Evolutionary conservation across 2,113 vertebrate genomes (phyloP).

Genomic region (Hippocampus mohnikei): DNA sequence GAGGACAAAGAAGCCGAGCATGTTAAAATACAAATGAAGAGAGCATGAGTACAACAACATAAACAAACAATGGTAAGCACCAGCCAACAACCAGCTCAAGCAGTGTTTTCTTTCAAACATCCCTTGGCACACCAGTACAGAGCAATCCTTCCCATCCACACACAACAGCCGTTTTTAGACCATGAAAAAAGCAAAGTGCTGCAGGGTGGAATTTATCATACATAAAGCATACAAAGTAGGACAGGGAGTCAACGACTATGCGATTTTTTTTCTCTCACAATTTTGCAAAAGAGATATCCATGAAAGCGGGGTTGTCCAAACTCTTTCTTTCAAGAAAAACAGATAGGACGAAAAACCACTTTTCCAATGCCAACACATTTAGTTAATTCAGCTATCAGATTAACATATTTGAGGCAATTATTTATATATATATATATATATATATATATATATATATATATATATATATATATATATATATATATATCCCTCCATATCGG

Average conservation of each 20-base stretch:
- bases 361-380: too few species aligned
- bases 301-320: neutral
- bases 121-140: neutral
- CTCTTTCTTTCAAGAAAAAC: neutral
- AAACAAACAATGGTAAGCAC: constrained; percentile 25
- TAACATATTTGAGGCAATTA: too few species aligned
- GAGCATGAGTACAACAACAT: constrained; percentile 43
- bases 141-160: constrained; percentile 48
- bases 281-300: neutral
- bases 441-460: too few species aligned
- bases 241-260: neutral
- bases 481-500: too few species aligned
- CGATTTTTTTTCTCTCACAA: neutral
- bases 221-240: constrained; percentile 1
- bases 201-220: neutral
- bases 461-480: too few species aligned
- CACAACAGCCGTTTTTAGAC: neutral
- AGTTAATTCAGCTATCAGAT: too few species aligned
- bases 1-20: constrained; percentile 76
- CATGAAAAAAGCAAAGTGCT: neutral
- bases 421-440: too few species aligned
- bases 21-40: constrained; percentile 56
- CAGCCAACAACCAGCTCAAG: constrained; percentile 51
- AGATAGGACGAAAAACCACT: too few species aligned
- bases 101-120: too few species aligned